These are phyloP conservation scores for Pitangus sulphuratus DNA, from an alignment of 2,797 vertebrate species.

Conservation along the genomic window DNA sequence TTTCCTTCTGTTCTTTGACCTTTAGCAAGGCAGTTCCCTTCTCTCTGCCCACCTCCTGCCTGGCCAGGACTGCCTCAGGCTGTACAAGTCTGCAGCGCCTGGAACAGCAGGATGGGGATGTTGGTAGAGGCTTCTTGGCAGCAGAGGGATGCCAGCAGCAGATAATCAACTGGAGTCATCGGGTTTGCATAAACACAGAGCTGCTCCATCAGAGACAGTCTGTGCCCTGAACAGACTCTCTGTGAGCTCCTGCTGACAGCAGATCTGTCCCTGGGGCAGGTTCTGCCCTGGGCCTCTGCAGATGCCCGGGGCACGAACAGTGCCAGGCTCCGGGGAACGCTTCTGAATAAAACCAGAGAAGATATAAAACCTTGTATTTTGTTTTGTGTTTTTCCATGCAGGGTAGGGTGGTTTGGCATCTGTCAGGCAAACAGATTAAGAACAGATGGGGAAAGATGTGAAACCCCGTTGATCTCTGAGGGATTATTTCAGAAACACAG, in stretches of 20 bases:
- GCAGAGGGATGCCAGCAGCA: neutral
- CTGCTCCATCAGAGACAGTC: neutral
- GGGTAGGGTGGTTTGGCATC: constrained; percentile 64
- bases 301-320: neutral
- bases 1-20: constrained; percentile 15
- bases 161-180: neutral
- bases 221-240: neutral
- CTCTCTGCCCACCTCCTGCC: neutral
- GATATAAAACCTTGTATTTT: constrained; percentile 21
- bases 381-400: constrained; percentile 37
- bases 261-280: neutral
- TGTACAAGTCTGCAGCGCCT: neutral
- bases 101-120: neutral
- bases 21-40: neutral
- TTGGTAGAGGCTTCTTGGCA: neutral
- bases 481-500: constrained; percentile 47
- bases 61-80: neutral
- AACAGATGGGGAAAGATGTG: constrained; percentile 67
- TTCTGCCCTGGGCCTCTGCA: neutral
- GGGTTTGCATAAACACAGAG: neutral
- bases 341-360: constrained; percentile 5
- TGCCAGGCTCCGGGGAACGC: neutral
- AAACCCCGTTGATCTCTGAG: constrained; percentile 41
- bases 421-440: constrained; percentile 48
- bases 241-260: neutral